phyloP scores from a whole-genome alignment of 2,113 vertebrate species.

The Xiphias gladius region DNA sequence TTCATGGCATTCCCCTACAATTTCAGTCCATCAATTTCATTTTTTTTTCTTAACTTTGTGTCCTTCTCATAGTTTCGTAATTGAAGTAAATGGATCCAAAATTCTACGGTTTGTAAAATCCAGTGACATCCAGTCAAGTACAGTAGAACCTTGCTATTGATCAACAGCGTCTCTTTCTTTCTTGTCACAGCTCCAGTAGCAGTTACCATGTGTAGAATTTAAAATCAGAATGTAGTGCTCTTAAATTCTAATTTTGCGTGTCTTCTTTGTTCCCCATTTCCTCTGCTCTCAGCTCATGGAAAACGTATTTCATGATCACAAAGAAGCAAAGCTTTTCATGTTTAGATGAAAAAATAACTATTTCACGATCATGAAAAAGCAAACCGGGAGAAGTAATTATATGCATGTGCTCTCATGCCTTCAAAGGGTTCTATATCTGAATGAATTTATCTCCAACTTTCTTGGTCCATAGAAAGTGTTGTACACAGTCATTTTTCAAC shows the following conservation, averaged over 20 bases:
- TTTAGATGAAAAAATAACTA: slow-evolving; percentile 50
- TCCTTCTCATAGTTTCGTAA: slow-evolving; percentile 43
- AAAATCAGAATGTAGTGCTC: not conserved
- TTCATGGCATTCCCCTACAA: slow-evolving; percentile 4
- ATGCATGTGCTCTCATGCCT: slow-evolving; percentile 36
- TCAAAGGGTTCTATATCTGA: slow-evolving; percentile 17
- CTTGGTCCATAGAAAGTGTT: not conserved
- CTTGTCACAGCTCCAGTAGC: slow-evolving; percentile 26
- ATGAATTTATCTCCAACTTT: slow-evolving; percentile 13
- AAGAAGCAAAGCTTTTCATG: slow-evolving; percentile 25
- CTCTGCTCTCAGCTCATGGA: slow-evolving; percentile 36
- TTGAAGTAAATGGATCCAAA: slow-evolving; percentile 52
- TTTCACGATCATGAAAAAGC: slow-evolving; percentile 38
- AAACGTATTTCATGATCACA: slow-evolving; percentile 29
- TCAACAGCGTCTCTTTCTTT: slow-evolving; percentile 30
- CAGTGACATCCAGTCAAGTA: slow-evolving; percentile 37
- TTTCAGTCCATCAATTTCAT: slow-evolving; percentile 15
- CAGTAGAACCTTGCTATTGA: slow-evolving; percentile 43
- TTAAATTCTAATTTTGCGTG: slow-evolving; percentile 28
- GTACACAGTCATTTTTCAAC: slow-evolving; percentile 6
- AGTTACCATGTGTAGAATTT: slow-evolving; percentile 29
- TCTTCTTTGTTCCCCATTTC: slow-evolving; percentile 1
- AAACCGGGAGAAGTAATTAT: slow-evolving; percentile 32
- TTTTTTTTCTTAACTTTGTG: not conserved
- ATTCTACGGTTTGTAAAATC: slow-evolving; percentile 33